A percentile compares a stretch with the other conserved stretches of the same genome.
Conservation (phyloP, 2,797 vertebrate species). For the Anguilla anguilla region DNA sequence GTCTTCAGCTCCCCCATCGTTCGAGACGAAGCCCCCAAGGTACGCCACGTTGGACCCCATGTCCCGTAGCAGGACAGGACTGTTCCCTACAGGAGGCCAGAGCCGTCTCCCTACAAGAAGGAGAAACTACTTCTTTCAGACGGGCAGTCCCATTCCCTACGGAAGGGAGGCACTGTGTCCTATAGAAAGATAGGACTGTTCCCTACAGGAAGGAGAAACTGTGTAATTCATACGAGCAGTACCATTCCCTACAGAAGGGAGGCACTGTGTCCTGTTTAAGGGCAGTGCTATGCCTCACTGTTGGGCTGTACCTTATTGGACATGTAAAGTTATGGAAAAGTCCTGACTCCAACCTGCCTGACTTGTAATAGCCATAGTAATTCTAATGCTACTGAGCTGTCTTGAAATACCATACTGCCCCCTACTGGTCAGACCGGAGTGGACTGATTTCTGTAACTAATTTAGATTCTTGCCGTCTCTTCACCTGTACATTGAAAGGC, state of each 20-base stretch:
- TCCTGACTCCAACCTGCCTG: not conserved
- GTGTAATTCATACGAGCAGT: too few relatives aligned
- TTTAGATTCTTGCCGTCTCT: conserved; percentile 25
- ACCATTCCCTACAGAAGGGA: not conserved
- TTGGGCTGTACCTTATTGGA: not conserved
- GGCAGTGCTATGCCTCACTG: not conserved
- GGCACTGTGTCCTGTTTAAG: too few relatives aligned
- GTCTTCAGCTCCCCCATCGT: conserved; percentile 69
- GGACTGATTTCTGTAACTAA: conserved; percentile 1
- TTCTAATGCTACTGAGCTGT: not conserved
- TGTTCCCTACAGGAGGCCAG: not conserved
- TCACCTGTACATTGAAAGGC: conserved; percentile 25
- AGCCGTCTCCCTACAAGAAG: too few relatives aligned
- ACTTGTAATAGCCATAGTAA: not conserved
- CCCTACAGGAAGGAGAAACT: not conserved
- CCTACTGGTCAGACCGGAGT: not conserved
- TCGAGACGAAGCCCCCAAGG: conserved; percentile 81
- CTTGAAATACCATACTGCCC: conserved; percentile 12
- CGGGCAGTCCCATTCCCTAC: too few relatives aligned
- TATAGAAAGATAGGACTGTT: not conserved
- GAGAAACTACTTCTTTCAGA: too few relatives aligned
- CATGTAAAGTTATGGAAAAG: not conserved
- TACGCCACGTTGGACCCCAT: conserved; percentile 38
- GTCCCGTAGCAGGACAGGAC: not conserved
- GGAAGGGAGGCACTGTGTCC: not conserved